phyloP scores from a whole-genome alignment of 2,888 invertebrate species.

The Lasioglossum pauxillum region DNA sequence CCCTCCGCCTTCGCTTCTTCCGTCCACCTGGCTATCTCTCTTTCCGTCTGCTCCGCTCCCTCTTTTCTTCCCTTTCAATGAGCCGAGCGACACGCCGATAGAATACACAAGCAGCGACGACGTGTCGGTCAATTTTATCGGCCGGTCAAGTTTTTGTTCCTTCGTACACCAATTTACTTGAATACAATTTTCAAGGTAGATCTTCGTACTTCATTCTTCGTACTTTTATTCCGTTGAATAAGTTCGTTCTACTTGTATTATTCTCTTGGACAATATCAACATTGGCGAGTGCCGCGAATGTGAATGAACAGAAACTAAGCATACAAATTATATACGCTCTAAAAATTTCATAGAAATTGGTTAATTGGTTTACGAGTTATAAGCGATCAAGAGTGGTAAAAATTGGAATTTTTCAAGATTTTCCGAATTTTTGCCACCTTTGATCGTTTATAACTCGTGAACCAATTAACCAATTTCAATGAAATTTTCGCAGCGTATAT shows the following conservation, averaged over 20 bases:
- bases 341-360: no score
- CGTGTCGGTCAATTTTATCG: slow-evolving; percentile 48
- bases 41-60: slow-evolving; percentile 20
- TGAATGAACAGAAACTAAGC: not conserved
- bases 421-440: no score
- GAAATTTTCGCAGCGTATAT: no score
- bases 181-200: not conserved
- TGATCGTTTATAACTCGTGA: no score
- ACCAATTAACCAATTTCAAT: no score
- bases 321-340: no score
- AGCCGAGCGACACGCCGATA: slow-evolving; percentile 69
- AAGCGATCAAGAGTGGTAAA: no score
- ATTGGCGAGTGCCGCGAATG: no score
- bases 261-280: no score
- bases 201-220: not conserved
- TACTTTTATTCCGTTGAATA: not conserved
- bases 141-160: slow-evolving; percentile 40
- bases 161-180: not conserved
- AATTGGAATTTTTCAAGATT: no score
- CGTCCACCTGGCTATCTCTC: slow-evolving; percentile 18
- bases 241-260: no score
- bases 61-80: slow-evolving; percentile 37
- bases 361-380: no score
- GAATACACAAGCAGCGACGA: slow-evolving; percentile 79
- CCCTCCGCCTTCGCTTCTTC: slow-evolving; percentile 26